Evolutionary conservation across 2,797 vertebrate species (phyloP).

Genomic region (Cossypha polioptera): DNA sequence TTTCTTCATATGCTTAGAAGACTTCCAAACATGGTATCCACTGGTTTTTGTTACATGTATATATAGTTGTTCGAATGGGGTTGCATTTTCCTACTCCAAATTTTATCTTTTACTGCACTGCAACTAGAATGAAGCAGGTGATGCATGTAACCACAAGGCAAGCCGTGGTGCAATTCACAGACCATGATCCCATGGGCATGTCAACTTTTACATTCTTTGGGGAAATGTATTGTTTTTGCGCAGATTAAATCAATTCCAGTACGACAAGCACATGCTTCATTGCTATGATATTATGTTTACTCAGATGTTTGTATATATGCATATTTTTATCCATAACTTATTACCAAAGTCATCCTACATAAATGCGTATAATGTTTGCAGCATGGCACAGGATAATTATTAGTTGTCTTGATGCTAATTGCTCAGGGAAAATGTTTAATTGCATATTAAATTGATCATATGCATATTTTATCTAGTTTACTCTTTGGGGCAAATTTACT

Average conservation of each 20-base stretch:
- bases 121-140: not conserved
- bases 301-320: not conserved
- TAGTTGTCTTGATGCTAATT: conserved; percentile 56
- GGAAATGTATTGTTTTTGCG: not conserved
- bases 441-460: conserved; percentile 46
- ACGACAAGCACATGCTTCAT: not conserved
- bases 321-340: conserved; percentile 42
- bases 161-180: not conserved
- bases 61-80: not conserved
- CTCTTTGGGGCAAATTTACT: conserved; percentile 22
- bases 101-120: not conserved
- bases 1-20: not conserved
- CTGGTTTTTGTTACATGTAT: accelerated
- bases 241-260: not conserved
- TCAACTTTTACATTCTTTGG: not conserved
- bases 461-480: conserved; percentile 41
- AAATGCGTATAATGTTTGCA: conserved; percentile 5
- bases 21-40: not conserved
- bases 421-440: conserved; percentile 46
- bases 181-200: accelerated
- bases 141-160: not conserved
- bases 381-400: conserved; percentile 24
- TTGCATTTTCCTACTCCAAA: not conserved
- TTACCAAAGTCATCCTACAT: conserved; percentile 21
- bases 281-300: not conserved